A percentile compares a stretch with the other conserved stretches of the same genome.
Conservation (phyloP, 2,888 invertebrate genomes). For the Strigamia transsilvanica region DNA sequence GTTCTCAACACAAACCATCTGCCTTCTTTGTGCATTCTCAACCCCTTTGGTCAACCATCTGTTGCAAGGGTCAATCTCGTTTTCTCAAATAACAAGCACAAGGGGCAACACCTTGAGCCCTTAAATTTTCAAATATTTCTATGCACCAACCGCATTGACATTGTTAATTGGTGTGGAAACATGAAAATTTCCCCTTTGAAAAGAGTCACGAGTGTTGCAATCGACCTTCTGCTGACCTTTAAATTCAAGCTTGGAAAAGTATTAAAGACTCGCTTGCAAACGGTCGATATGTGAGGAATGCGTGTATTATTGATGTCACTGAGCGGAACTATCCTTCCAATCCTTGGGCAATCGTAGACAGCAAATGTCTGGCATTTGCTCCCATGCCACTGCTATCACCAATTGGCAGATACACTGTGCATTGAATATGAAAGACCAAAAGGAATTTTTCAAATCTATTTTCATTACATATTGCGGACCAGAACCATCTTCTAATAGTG, state of each 20-base stretch:
- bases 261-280: background rate
- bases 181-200: slow-evolving; percentile 8
- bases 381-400: background rate
- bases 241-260: slow-evolving; percentile 8
- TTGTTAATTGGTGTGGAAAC: slow-evolving; percentile 18
- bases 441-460: slow-evolving; percentile 21
- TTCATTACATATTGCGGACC: background rate
- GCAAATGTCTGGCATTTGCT: slow-evolving; percentile 26
- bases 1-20: slow-evolving; percentile 4
- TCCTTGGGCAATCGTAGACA: slow-evolving; percentile 21
- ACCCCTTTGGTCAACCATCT: slow-evolving; percentile 24
- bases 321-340: slow-evolving; percentile 26
- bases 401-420: slow-evolving; percentile 30
- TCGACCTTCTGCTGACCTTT: slow-evolving; percentile 11
- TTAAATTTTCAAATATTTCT: slow-evolving; percentile 21
- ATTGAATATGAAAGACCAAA: slow-evolving; percentile 4
- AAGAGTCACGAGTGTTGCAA: background rate
- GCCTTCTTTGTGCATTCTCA: slow-evolving; percentile 8
- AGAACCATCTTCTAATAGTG: background rate
- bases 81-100: slow-evolving; percentile 11
- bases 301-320: slow-evolving; percentile 30
- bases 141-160: slow-evolving; percentile 15
- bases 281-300: slow-evolving; percentile 30
- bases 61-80: slow-evolving; percentile 30
- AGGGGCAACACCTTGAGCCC: slow-evolving; percentile 21